phyloP scores from a whole-genome alignment of 2,797 vertebrate genomes.

The Bovichtus variegatus region DNA sequence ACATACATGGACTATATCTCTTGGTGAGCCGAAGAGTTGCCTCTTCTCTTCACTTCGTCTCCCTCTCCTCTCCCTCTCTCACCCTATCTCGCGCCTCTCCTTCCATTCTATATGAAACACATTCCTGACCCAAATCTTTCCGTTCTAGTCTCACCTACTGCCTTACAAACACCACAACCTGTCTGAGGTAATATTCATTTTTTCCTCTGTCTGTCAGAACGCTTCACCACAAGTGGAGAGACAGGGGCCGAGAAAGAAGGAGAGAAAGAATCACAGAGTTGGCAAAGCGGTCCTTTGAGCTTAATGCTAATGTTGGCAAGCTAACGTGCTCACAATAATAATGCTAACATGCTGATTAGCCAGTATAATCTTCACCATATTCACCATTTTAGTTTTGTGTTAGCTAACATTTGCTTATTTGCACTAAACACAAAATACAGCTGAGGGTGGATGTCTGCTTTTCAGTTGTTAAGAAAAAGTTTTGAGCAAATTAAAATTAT shows the following conservation, averaged over 20 bases:
- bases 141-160: conserved; percentile 40
- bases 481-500: no score
- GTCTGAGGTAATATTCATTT: background rate
- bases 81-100: background rate
- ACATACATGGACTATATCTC: no score
- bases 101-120: conserved; percentile 23
- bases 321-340: background rate
- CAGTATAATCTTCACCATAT: background rate
- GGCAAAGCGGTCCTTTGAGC: background rate
- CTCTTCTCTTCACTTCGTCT: background rate
- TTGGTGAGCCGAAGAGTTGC: no score
- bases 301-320: background rate
- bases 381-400: background rate
- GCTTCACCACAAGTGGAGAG: background rate
- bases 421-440: background rate
- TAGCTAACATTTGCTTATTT: background rate
- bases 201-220: background rate
- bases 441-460: no score
- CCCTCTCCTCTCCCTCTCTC: background rate
- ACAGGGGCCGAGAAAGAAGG: background rate
- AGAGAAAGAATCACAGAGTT: background rate
- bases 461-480: no score
- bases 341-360: background rate
- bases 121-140: conserved; percentile 48
- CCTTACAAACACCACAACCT: conserved; percentile 45